A percentile compares a stretch with the other conserved stretches of the same genome.
Conservation (phyloP, 2,888 invertebrate species). For the Amitus sp. region DNA sequence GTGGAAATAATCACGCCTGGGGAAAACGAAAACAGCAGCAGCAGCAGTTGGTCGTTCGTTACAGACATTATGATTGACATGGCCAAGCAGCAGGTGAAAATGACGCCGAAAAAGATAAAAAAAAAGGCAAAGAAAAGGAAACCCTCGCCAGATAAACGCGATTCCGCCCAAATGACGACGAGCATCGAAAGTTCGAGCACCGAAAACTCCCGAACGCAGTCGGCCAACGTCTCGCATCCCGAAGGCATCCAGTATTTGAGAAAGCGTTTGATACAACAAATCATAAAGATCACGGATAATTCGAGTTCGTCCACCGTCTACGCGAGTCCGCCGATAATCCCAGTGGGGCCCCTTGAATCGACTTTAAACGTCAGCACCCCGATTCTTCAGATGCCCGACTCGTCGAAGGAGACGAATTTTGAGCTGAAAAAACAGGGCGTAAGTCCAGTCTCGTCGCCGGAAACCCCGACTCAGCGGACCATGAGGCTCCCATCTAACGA, state of each 20-base stretch:
- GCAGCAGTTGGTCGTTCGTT: constrained; percentile 41
- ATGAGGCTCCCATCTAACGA: constrained; percentile 59
- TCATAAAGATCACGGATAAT: constrained; percentile 46
- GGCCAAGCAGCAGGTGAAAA: constrained; percentile 48
- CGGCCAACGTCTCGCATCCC: too few relatives aligned
- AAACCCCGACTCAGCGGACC: constrained; percentile 59
- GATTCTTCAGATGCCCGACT: constrained; percentile 58
- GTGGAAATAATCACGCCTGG: constrained; percentile 51
- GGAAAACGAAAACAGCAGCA: constrained; percentile 38
- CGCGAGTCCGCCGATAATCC: constrained; percentile 54
- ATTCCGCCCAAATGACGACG: constrained; percentile 8
- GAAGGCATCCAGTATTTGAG: constrained; percentile 42
- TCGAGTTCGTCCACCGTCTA: constrained; percentile 61
- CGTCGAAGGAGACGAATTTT: constrained; percentile 44
- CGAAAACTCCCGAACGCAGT: constrained; percentile 49
- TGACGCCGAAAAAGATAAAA: constrained; percentile 48
- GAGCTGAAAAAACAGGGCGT: constrained; percentile 42
- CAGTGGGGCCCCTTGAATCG: constrained; percentile 38
- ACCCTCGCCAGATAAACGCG: constrained; percentile 17
- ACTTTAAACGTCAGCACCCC: constrained; percentile 47
- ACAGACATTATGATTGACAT: constrained; percentile 51
- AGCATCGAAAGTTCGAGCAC: constrained; percentile 43
- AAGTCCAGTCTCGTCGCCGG: constrained; percentile 62
- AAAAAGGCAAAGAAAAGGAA: constrained; percentile 38
- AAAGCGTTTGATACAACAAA: constrained; percentile 33